Evolutionary conservation across 2,888 invertebrate species (phyloP).

Genomic region (Spodoptera exigua): DNA sequence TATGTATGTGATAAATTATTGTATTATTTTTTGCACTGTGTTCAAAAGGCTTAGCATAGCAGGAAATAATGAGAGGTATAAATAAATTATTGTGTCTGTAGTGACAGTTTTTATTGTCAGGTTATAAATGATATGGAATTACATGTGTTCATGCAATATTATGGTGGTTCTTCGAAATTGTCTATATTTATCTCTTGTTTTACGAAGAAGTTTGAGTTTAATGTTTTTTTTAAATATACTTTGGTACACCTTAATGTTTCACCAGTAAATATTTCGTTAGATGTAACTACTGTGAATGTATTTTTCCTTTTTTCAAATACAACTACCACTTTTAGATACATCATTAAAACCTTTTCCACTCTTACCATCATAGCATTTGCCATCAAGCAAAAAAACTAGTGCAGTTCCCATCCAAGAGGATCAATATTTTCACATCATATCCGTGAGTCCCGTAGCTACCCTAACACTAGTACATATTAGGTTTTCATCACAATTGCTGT

Average conservation of each 20-base stretch:
- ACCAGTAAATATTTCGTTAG: too few relatives aligned
- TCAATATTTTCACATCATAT: slow-evolving; percentile 5
- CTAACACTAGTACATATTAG: slow-evolving; percentile 33
- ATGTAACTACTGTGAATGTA: too few relatives aligned
- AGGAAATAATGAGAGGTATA: slow-evolving; percentile 25
- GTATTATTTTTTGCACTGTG: slow-evolving; percentile 28
- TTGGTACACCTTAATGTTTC: too few relatives aligned
- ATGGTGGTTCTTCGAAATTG: slow-evolving; percentile 22
- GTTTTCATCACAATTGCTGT: slow-evolving; percentile 38
- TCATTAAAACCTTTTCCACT: too few relatives aligned
- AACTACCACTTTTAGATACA: too few relatives aligned
- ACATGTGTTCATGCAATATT: slow-evolving; percentile 10
- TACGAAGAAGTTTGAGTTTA: slow-evolving; percentile 5
- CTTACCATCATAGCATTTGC: too few relatives aligned
- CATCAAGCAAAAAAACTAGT: too few relatives aligned
- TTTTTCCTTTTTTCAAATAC: too few relatives aligned
- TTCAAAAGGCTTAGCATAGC: slow-evolving; percentile 16
- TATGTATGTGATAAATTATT: slow-evolving; percentile 37
- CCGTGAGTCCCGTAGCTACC: slow-evolving; percentile 14
- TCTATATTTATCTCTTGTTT: not conserved
- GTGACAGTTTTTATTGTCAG: slow-evolving; percentile 24
- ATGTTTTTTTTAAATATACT: slow-evolving; percentile 6
- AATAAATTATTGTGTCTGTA: slow-evolving; percentile 30
- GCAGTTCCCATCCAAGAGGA: too few relatives aligned
- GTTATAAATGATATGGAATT: slow-evolving; percentile 38